These are phyloP conservation scores for Paramisgurnus dabryanus DNA, from an alignment of 2,113 vertebrate species.

Conservation along the genomic window DNA sequence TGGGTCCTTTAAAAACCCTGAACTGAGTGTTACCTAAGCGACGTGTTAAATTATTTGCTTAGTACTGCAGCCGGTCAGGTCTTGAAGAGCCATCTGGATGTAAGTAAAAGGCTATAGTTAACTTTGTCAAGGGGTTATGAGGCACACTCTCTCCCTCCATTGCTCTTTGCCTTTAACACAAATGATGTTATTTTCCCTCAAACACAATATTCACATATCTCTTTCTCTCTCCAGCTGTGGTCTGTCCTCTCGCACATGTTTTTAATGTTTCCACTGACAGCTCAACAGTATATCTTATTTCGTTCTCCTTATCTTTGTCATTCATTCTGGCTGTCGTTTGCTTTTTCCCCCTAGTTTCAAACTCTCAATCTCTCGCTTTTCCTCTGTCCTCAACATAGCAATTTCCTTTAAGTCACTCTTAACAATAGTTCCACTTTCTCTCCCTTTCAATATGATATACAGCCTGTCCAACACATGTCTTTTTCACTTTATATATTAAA, in stretches of 20 bases:
- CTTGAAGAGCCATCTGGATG: constrained; percentile 60
- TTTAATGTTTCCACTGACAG: constrained; percentile 42
- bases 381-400: constrained; percentile 41
- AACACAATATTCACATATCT: constrained; percentile 15
- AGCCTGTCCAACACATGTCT: constrained; percentile 37
- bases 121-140: constrained; percentile 45
- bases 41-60: not conserved
- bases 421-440: constrained; percentile 58
- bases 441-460: constrained; percentile 48
- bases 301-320: constrained; percentile 45
- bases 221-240: constrained; percentile 5
- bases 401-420: constrained; percentile 55
- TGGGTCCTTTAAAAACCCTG: too few species aligned
- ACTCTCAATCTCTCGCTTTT: constrained; percentile 13
- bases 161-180: constrained; percentile 17
- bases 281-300: constrained; percentile 38
- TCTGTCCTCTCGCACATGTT: constrained; percentile 12
- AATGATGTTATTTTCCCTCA: constrained; percentile 29
- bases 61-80: not conserved
- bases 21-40: too few species aligned
- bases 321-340: constrained; percentile 38
- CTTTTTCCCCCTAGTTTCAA: constrained; percentile 24
- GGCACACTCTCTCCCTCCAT: constrained; percentile 7
- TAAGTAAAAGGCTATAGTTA: constrained; percentile 64
- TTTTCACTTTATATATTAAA: constrained; percentile 46